Conservation (phyloP, 2,797 vertebrate genomes). For the Xiphorhynchus erythropygius region DNA sequence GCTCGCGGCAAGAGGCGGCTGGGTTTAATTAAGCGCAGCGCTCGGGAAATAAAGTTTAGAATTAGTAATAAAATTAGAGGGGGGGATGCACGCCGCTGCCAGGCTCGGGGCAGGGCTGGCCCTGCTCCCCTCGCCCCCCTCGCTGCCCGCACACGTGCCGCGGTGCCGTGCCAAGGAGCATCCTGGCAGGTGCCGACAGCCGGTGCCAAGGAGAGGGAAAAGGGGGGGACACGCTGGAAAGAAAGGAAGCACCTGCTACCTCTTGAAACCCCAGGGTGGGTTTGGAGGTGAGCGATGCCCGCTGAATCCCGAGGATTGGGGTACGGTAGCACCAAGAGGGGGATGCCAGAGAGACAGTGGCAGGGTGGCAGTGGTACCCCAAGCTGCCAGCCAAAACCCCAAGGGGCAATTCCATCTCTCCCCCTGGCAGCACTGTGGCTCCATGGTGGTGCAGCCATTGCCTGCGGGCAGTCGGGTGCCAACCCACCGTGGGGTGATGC, state of each 20-base stretch:
- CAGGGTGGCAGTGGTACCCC: not conserved
- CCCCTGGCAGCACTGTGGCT: not conserved
- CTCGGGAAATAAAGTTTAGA: slow-evolving; percentile 3
- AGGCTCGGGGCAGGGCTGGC: not conserved
- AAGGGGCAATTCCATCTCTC: not conserved
- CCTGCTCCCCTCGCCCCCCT: rapidly evolving
- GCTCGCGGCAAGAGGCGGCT: slow-evolving; percentile 48
- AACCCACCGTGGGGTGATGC: not conserved
- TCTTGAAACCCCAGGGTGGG: not conserved
- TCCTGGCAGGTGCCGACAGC: slow-evolving; percentile 45
- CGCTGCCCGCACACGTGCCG: not conserved
- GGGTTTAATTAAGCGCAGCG: slow-evolving; percentile 66
- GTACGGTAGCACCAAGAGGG: not conserved
- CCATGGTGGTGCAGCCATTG: not conserved
- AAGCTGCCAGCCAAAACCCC: rapidly evolving
- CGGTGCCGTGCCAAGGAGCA: slow-evolving; percentile 38
- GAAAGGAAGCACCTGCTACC: slow-evolving; percentile 41
- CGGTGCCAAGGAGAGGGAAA: not conserved
- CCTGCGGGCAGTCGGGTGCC: not conserved
- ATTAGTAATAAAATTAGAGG: not conserved
- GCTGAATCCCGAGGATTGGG: rapidly evolving
- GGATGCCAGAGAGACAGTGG: rapidly evolving
- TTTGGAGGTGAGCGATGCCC: not conserved
- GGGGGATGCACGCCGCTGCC: not conserved
- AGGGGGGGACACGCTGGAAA: not conserved